phyloP scores from a whole-genome alignment of 1,140 invertebrate genomes.

The Drosophila teissieri region DNA sequence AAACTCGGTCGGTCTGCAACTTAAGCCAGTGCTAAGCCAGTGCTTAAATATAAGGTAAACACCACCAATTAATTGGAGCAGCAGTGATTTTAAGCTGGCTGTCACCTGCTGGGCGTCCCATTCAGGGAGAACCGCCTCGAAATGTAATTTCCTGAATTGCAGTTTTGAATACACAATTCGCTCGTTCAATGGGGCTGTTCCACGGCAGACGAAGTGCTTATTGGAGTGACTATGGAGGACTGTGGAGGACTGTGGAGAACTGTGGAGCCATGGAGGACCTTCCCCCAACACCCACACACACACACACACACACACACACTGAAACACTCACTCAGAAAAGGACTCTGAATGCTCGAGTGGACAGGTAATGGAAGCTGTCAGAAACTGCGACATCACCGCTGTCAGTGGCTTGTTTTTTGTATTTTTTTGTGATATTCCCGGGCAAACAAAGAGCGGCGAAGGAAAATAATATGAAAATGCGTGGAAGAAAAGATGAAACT shows the following conservation, averaged over 20 bases:
- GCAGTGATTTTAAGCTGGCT: slow-evolving; percentile 61
- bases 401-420: slow-evolving; percentile 32
- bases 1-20: background rate
- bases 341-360: slow-evolving; percentile 50
- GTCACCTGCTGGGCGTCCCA: slow-evolving; percentile 16
- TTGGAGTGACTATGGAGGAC: slow-evolving; percentile 28
- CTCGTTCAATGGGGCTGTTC: slow-evolving; percentile 33
- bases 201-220: slow-evolving; percentile 47
- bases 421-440: background rate
- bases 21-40: slow-evolving; percentile 17
- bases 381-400: slow-evolving; percentile 50
- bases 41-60: slow-evolving; percentile 30
- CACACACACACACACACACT: slow-evolving; percentile 1
- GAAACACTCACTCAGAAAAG: slow-evolving; percentile 20
- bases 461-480: slow-evolving; percentile 56
- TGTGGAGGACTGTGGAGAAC: background rate
- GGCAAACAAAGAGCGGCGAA: slow-evolving; percentile 29
- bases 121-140: slow-evolving; percentile 20
- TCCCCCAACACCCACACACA: background rate
- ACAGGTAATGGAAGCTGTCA: slow-evolving; percentile 61
- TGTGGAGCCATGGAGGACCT: background rate
- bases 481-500: slow-evolving; percentile 41
- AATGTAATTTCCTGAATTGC: slow-evolving; percentile 65
- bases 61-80: slow-evolving; percentile 48
- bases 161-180: slow-evolving; percentile 69